Percentiles rank a stretch among this genome's conserved stretches.
Evolutionary conservation across 2,797 vertebrate species (phyloP).

Genomic region (Coregonus sp.): DNA sequence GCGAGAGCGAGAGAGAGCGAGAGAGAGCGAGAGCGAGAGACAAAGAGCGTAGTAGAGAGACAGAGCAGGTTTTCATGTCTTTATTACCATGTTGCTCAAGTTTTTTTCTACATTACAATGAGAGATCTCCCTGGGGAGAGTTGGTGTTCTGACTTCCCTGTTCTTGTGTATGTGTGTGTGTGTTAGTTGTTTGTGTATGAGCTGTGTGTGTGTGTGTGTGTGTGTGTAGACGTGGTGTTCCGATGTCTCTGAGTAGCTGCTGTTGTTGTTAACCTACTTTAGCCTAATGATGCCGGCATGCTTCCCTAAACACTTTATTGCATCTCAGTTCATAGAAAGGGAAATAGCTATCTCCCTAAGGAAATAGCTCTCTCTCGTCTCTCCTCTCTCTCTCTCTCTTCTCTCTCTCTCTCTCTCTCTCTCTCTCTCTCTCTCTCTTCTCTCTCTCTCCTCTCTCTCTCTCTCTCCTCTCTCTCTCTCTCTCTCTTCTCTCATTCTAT

Average conservation of each 20-base stretch:
- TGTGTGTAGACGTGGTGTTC: neutral
- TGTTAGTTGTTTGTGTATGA: too few relatives aligned
- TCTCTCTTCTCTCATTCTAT: too few relatives aligned
- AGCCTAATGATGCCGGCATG: neutral
- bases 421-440: too few relatives aligned
- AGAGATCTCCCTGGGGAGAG: neutral
- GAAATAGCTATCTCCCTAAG: too few relatives aligned
- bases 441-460: fast-evolving
- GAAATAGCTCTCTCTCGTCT: neutral
- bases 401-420: too few relatives aligned
- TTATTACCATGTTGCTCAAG: too few relatives aligned
- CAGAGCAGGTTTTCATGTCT: too few relatives aligned
- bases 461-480: too few relatives aligned
- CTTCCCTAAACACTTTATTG: neutral
- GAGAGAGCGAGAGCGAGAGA: too few relatives aligned
- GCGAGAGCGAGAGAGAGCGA: too few relatives aligned
- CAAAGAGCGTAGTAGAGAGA: too few relatives aligned
- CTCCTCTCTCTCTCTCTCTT: too few relatives aligned
- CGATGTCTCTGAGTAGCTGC: neutral
- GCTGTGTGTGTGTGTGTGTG: neutral
- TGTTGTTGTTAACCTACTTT: neutral
- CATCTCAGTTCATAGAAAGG: neutral
- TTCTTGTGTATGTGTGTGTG: neutral
- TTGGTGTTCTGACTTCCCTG: neutral
- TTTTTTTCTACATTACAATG: neutral